Conservation (phyloP, 2,797 vertebrate species). For the Acanthopagrus latus region DNA sequence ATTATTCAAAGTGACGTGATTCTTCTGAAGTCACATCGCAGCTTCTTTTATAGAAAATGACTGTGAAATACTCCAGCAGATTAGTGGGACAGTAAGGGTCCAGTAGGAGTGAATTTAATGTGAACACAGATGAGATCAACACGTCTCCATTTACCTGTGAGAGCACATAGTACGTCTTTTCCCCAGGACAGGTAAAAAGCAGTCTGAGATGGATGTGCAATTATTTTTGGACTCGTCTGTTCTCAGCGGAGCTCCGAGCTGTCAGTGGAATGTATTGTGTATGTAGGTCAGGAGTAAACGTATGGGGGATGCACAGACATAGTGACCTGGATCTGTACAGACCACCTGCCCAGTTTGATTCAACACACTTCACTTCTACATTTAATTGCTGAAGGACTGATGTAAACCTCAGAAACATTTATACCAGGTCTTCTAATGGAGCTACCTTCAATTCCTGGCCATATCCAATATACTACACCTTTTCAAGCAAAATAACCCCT, state of each 20-base stretch:
- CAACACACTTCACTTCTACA: neutral
- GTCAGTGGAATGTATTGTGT: neutral
- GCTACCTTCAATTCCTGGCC: too few species aligned
- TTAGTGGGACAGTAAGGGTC: neutral
- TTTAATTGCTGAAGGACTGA: neutral
- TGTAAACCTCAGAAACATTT: neutral
- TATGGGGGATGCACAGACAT: constrained; percentile 30
- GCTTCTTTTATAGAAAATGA: neutral
- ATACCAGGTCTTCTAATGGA: neutral
- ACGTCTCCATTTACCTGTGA: constrained; percentile 9
- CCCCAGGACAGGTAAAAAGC: constrained; percentile 19
- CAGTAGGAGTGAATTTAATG: neutral
- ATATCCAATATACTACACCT: too few species aligned
- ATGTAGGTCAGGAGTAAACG: constrained; percentile 41
- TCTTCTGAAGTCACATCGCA: too few species aligned
- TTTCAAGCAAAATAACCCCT: neutral
- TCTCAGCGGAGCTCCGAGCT: constrained; percentile 32
- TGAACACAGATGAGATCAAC: neutral
- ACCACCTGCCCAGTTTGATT: neutral
- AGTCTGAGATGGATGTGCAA: constrained; percentile 43
- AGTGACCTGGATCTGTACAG: constrained; percentile 12
- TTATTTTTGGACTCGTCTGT: constrained; percentile 44
- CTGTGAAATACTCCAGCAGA: neutral
- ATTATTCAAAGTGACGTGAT: too few species aligned
- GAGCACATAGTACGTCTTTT: neutral